A percentile compares a stretch with the other conserved stretches of the same genome.
phyloP scores from a whole-genome alignment of 1,140 invertebrate genomes.

The Drosophila bocki region DNA sequence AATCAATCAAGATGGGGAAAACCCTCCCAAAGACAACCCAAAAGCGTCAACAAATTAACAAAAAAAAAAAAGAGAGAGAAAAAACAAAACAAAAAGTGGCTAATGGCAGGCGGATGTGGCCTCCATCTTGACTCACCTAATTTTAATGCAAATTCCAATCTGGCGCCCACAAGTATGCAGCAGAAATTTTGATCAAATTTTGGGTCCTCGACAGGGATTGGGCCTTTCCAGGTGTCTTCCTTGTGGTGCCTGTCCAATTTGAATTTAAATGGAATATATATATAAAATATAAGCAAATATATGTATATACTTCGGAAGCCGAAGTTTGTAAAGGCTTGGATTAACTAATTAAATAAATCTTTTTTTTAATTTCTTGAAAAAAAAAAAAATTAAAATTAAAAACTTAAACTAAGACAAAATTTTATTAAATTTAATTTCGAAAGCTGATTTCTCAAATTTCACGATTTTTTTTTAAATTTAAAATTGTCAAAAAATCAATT shows the following conservation, averaged over 20 bases:
- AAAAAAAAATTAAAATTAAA: no score
- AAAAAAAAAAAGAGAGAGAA: conserved; percentile 2
- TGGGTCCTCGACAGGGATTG: background rate
- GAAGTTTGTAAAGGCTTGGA: no score
- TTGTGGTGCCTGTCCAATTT: conserved; percentile 20
- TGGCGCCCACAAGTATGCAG: conserved; percentile 37
- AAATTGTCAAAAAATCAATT: no score
- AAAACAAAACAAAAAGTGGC: background rate
- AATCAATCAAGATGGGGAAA: conserved; percentile 57
- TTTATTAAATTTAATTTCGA: no score
- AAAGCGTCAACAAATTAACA: conserved; percentile 47
- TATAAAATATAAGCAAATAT: no score
- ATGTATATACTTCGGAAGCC: no score
- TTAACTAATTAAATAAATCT: no score
- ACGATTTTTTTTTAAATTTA: no score
- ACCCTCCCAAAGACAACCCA: conserved; percentile 7
- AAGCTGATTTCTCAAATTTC: no score
- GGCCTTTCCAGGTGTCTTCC: conserved; percentile 1
- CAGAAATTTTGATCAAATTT: conserved; percentile 60
- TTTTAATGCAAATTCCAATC: conserved; percentile 71
- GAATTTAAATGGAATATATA: conserved; percentile 40
- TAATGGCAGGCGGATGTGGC: conserved; percentile 46
- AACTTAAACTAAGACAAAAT: no score
- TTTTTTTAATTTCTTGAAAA: no score
- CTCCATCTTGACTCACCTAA: conserved; percentile 13